Percentiles rank a stretch among this genome's conserved stretches.
Conservation (phyloP, 1,140 invertebrate species). For the Zeugodacus cucurbitae region DNA sequence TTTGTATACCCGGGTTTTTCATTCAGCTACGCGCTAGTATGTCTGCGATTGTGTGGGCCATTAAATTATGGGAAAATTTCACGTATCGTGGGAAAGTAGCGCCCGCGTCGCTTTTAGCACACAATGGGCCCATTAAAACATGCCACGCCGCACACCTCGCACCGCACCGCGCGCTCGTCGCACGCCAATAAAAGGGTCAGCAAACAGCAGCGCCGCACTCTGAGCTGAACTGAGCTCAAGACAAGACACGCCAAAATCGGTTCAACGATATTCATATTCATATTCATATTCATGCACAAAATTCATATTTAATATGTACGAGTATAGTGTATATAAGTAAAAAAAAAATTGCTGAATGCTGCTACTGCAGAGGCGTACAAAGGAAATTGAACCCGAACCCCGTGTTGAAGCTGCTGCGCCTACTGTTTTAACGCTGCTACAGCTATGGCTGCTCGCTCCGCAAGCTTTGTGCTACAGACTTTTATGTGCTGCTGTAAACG, state of each 20-base stretch:
- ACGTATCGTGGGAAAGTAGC: slow-evolving; percentile 12
- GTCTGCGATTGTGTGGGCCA: background rate
- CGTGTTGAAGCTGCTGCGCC: background rate
- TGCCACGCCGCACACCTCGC: background rate
- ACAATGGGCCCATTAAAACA: slow-evolving; percentile 29
- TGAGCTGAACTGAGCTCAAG: background rate
- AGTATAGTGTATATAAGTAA: background rate
- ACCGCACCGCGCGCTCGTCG: background rate
- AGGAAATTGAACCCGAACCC: slow-evolving; percentile 12
- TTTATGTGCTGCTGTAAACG: background rate
- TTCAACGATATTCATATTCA: background rate
- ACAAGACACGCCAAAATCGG: slow-evolving; percentile 10
- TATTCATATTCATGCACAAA: background rate
- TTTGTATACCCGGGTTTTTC: background rate
- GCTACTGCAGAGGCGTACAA: background rate
- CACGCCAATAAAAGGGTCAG: background rate
- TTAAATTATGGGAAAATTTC: slow-evolving; percentile 25
- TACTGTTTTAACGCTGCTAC: background rate
- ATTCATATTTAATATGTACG: background rate
- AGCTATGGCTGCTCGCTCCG: background rate
- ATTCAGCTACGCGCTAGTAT: background rate
- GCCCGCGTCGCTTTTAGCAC: slow-evolving; percentile 25
- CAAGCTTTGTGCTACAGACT: background rate
- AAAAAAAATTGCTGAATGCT: background rate
- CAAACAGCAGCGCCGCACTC: background rate